phyloP scores from a whole-genome alignment of 2,113 vertebrate genomes.

The Rhea americana region DNA sequence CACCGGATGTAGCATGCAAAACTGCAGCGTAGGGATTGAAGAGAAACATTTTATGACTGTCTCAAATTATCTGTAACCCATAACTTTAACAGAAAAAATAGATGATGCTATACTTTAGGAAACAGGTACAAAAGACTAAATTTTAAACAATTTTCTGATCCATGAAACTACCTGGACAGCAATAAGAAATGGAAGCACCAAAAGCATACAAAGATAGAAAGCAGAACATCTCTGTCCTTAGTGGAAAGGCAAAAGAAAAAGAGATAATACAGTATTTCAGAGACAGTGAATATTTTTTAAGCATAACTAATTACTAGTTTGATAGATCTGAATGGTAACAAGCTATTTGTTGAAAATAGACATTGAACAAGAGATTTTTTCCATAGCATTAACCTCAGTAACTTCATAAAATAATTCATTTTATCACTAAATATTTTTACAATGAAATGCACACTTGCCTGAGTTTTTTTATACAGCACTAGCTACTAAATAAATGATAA shows the following conservation, averaged over 20 bases:
- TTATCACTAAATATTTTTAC: neutral
- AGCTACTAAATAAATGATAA: neutral
- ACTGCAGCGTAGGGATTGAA: neutral
- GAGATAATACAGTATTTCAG: neutral
- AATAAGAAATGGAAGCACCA: neutral
- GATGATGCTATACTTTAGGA: neutral
- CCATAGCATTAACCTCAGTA: neutral
- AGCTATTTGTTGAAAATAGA: neutral
- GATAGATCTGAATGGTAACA: neutral
- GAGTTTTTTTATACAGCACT: neutral
- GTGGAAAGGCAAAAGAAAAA: neutral
- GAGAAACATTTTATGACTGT: neutral
- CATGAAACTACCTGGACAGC: neutral
- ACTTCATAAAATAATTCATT: neutral
- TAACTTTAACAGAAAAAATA: neutral
- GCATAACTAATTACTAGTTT: conserved; percentile 30
- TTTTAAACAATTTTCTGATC: neutral
- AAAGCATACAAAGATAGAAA: neutral
- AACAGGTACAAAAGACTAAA: neutral
- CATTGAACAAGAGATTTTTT: neutral
- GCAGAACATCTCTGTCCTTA: neutral
- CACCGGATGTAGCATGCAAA: neutral
- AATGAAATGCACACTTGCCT: neutral
- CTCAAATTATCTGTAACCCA: neutral
- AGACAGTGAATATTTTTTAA: neutral